Base-by-base conservation (phyloP, 2,888 invertebrate genomes). In the Ligdia adustata region DNA sequence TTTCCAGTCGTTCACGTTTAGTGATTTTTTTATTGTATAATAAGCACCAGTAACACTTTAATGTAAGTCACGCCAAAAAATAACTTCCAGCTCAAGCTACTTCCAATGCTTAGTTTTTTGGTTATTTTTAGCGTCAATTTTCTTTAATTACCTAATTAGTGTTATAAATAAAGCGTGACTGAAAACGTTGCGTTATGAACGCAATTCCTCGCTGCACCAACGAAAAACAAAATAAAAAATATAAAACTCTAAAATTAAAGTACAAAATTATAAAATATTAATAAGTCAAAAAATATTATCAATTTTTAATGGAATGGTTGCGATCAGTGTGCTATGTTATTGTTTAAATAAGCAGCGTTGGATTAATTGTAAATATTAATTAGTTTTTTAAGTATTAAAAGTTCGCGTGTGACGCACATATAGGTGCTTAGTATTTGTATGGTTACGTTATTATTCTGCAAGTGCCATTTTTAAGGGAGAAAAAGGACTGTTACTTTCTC, bases 151-250 rank as follows among this genome's bases (percentile, higher is more conserved):
- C n/a, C n/a, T 55, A 29, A 42, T 40, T 44, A 57, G 52, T 35
- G 39, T 22, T 37, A 22, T 4, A 6, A 22, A 22, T n/a, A 27
- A 14, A 64, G 72, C 72, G 79, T 76, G 83, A 82, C 80, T 85
- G 82, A 81, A 62, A 57, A 57, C 55, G 44, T 63, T 65, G 82
- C 85, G 83, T 85, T 84, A 52, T 57, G 77, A 86, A 86, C 83
- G 84, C 81, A 54, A 48, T 69, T 75, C 72, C 72, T 75, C 76
- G 75, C 73, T 74, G 69, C 71, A 45, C 24, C 46, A 45, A 50
- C 40, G 59, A 68, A 72, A 61, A 64, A 6, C 28, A 57, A 46
- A 54, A 51, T 55, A 52, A 50, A 54, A 59, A 47, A 47, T 46
- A 64, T 52, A 64, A 60, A 52, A 38, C 34, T 13, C 54, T n/a